Evolutionary conservation across 2,797 vertebrate species (phyloP), one percentile per base, ranked within the genome.

Genomic region (Mergus octosetaceus): DNA sequence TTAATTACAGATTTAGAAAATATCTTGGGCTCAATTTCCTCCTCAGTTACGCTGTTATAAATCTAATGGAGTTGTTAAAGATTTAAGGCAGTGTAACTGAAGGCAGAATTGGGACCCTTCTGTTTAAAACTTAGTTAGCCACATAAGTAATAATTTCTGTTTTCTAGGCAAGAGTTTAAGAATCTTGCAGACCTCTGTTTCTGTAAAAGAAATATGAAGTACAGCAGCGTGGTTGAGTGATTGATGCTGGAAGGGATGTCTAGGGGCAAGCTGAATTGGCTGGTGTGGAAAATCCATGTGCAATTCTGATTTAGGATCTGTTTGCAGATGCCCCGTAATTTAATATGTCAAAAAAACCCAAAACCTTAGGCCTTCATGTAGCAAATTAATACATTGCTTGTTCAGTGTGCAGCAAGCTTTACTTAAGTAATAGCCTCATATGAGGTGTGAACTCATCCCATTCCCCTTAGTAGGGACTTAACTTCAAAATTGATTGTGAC

Each of bases 91-190:
- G 71, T 69, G 69, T 96, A 95, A 95, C 65, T 95, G 75, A 87
- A 94, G 89, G 93, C 90, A 95, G 86, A 96, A 95, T 95, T 95
- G 78, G 83, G 90, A 96, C 84, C 86, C 91, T 96, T 85, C 96
- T 92, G 81, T 96, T 97, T 97, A 96, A 96, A 95, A 90, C 87
- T 94, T 83, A 94, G 85, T 94, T 95, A 95, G 95, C 94, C 94
- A 95, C 69, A 32, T 82, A 80, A 95, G 56, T 69, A 76, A 93
- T 95, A 85, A 91, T 96, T 96, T 95, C 88, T 95, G 8, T 87
- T 94, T 93, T 92, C 93, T 96, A 96, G 94, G 85, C 93, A 93
- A 80, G 86, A 89, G 89, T 94, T 86, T 91, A 94, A 97, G 95
- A 95, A 96, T 89, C 68, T 85, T 93, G 69, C 89, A 92, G 91